These are phyloP conservation scores for Rhinopomastus cyanomelas DNA, from an alignment of 2,113 vertebrate species.

Conservation along the genomic window DNA sequence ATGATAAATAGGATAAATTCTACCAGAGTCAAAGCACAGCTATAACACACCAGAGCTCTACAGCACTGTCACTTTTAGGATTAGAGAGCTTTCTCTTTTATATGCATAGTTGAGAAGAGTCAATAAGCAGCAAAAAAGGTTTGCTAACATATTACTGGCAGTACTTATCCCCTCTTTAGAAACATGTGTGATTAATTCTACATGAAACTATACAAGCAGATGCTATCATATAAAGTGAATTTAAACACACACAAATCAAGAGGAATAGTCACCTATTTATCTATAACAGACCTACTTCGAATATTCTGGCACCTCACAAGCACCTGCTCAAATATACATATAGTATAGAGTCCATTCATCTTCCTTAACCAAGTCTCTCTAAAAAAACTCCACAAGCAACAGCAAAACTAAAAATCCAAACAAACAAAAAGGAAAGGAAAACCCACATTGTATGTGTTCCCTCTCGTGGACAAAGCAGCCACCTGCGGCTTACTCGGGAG, in stretches of 20 bases:
- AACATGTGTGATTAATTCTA: neutral
- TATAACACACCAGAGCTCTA: neutral
- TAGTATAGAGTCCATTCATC: neutral
- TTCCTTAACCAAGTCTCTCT: neutral
- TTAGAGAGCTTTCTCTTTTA: neutral
- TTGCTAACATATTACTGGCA: neutral
- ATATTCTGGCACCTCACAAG: neutral
- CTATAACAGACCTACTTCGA: neutral
- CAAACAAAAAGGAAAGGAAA: neutral
- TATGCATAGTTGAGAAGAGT: neutral
- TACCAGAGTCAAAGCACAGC: neutral
- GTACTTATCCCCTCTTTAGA: neutral
- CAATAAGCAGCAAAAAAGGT: neutral
- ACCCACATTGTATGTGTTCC: neutral
- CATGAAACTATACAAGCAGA: neutral
- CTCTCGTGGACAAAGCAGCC: constrained; percentile 58
- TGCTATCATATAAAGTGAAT: neutral
- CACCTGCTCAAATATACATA: neutral
- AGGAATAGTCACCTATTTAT: neutral
- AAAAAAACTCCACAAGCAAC: neutral
- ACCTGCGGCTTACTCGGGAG: neutral
- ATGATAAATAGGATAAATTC: neutral
- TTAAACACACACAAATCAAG: neutral
- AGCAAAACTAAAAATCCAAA: neutral
- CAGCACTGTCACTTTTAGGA: neutral